Evolutionary conservation across 2,113 vertebrate species (phyloP), one percentile per base, ranked within the genome.

Genomic region (Dermatemys mawii): DNA sequence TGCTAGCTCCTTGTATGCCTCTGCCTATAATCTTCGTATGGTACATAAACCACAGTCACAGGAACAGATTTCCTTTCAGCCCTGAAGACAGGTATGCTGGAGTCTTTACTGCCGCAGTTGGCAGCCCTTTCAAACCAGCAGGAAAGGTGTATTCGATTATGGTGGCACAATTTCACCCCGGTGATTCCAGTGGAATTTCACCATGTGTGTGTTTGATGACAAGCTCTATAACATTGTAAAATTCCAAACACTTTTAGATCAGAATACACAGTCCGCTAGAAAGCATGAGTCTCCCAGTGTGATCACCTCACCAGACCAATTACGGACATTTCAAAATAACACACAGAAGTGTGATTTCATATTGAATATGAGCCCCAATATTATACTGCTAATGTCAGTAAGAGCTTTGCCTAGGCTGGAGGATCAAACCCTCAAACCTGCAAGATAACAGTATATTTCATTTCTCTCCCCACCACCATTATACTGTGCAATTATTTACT

Each of bases 401-500:
- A 6, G 19, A 2, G 0, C 21, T 53, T 70, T 44, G 51, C 53
- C 48, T 38, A 22, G 67, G 32, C 32, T 32, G 14, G 73, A 2
- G 32, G 11, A 50, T 17, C 19, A 70, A 73, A 35, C 29, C n/a
- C 12, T 17, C 19, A 70, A 73, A 35, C 29, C n/a, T 22, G 22
- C 3, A 13, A 91, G 82, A 44, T 26, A 46, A 70, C 11, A 27
- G 41, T 14, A 13, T 21, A 41, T 84, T n/a, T 9, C 48, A 51
- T 21, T 94, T n/a, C 75, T 41, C 13, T 75, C 54, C 54, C 48
- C 19, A 12, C 1, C 14, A 21, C 82, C 8, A 3, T 11, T 44
- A 27, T 16, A 35, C 51, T 70, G 55, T 0, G 0, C 4, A 46
- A 87, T 78, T 0, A 24, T 7, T 2, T 41, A 44, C 70, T 75